Base-by-base conservation (phyloP, 2,113 vertebrate genomes). In the Sialia sialis region DNA sequence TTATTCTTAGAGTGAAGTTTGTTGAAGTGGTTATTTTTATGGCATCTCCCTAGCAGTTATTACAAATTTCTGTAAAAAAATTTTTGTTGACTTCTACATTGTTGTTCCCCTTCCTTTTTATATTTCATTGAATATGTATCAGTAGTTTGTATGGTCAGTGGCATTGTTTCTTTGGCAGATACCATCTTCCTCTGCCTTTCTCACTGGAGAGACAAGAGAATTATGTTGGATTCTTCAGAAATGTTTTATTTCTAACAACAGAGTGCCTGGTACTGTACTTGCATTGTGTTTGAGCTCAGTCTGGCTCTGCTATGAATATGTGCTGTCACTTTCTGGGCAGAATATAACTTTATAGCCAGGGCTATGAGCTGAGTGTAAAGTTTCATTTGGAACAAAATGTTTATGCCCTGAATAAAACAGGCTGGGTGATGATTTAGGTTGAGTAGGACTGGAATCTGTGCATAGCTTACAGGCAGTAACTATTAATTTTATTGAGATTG, bases 301-400 rank as follows among this genome's bases (percentile, higher is more conserved):
- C 30, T 84, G 62, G 27, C 90, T 90, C 52, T 73, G 44, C 86
- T 75, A 11, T 89, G 64, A 63, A 23, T 22, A 13, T 19, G 41
- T 79, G 52, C 69, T 93, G 76, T 86, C 46, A 21, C 86, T 90
- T 90, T 90, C 60, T 81, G 80, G 84, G 80, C 60, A 81, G 55
- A 84, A 58, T 76, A 26, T 60, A 41, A 76, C 63, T 93, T 84
- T 51, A 12, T 39, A 52, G 82, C 25, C 38, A 79, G 68, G 38
- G 20, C 43, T 76, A 26, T 56, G 54, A 89, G 63, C 23, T 16
- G 29, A n/a, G 39, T 77, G 27, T 92, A 49, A 64, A 87, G 38
- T 82, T 93, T 75, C 21, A 48, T 75, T 91, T 2, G 32, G 87
- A 93, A 85, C 56, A 93, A 85, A 92, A 94, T 79, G 67, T 90